These are phyloP conservation scores for Alauda arvensis DNA, from an alignment of 2,797 vertebrate genomes.

Conservation along the genomic window DNA sequence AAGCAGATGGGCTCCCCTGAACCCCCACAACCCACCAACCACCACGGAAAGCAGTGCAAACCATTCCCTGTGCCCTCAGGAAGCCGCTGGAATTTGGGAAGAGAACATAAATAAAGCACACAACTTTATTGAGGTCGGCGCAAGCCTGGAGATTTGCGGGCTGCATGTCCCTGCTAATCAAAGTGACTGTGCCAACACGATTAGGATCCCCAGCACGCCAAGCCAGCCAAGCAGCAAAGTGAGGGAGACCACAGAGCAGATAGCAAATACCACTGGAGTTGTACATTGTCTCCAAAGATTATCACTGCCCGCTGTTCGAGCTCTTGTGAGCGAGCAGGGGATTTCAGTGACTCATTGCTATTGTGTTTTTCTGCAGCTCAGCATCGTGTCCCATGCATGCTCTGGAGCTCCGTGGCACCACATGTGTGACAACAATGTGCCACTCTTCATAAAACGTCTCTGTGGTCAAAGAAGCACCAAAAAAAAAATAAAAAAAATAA, in stretches of 20 bases:
- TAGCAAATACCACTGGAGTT: slow-evolving; percentile 55
- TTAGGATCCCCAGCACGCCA: slow-evolving; percentile 55
- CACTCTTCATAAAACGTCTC: slow-evolving; percentile 45
- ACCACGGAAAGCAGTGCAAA: background rate
- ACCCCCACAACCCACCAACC: background rate
- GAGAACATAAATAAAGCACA: background rate
- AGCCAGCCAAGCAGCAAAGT: slow-evolving; percentile 49
- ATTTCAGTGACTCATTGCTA: slow-evolving; percentile 48
- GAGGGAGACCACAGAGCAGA: slow-evolving; percentile 46
- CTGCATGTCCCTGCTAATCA: slow-evolving; percentile 51
- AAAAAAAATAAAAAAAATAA: background rate
- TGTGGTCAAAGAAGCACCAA: slow-evolving; percentile 16
- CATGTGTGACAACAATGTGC: slow-evolving; percentile 61
- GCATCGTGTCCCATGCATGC: slow-evolving; percentile 51
- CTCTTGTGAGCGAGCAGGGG: slow-evolving; percentile 30
- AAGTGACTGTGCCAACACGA: slow-evolving; percentile 67
- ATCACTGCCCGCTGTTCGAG: slow-evolving; percentile 47
- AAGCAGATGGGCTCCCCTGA: background rate
- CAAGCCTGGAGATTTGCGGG: slow-evolving; percentile 47
- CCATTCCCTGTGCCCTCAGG: slow-evolving; percentile 7
- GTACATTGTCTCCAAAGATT: slow-evolving; percentile 64
- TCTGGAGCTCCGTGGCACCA: slow-evolving; percentile 29
- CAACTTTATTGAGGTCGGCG: slow-evolving; percentile 59
- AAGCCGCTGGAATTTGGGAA: slow-evolving; percentile 18
- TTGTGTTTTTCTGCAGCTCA: slow-evolving; percentile 67